A percentile compares a stretch with the other conserved stretches of the same genome.
Conservation (phyloP, 1,140 invertebrate species). For the Drosophila busckii region DNA sequence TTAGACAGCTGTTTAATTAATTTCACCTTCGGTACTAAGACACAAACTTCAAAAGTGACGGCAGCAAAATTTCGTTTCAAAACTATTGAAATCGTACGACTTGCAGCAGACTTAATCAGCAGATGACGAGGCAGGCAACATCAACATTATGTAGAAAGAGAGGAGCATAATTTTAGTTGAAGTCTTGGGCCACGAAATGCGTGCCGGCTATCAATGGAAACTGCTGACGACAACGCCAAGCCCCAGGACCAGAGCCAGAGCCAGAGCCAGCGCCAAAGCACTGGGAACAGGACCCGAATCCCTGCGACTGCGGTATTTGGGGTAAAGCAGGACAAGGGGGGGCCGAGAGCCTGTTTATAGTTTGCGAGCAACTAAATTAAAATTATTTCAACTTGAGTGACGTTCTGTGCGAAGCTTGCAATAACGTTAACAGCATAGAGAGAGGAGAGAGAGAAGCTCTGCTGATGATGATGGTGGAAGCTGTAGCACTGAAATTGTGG, state of each 20-base stretch:
- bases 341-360: slow-evolving; percentile 54
- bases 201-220: slow-evolving; percentile 59
- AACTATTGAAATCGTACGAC: too few species aligned
- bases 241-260: too few species aligned
- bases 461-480: background rate
- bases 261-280: background rate
- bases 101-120: slow-evolving; percentile 40
- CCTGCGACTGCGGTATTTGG: background rate
- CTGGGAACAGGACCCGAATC: slow-evolving; percentile 10
- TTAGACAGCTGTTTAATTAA: too few species aligned
- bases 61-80: too few species aligned
- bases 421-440: slow-evolving; percentile 33
- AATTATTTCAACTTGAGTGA: slow-evolving; percentile 71
- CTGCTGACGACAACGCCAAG: slow-evolving; percentile 47
- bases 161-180: too few species aligned
- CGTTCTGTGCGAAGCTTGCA: slow-evolving; percentile 40
- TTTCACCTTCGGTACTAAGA: too few species aligned
- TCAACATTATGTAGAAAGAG: too few species aligned
- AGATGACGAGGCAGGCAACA: slow-evolving; percentile 48
- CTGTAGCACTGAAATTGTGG: background rate
- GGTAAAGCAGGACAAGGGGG: background rate
- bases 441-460: background rate
- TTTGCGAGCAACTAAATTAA: slow-evolving; percentile 68
- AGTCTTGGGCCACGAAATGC: slow-evolving; percentile 23
- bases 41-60: too few species aligned